Evolutionary conservation across 2,888 invertebrate species (phyloP).

Genomic region (Actias luna): DNA sequence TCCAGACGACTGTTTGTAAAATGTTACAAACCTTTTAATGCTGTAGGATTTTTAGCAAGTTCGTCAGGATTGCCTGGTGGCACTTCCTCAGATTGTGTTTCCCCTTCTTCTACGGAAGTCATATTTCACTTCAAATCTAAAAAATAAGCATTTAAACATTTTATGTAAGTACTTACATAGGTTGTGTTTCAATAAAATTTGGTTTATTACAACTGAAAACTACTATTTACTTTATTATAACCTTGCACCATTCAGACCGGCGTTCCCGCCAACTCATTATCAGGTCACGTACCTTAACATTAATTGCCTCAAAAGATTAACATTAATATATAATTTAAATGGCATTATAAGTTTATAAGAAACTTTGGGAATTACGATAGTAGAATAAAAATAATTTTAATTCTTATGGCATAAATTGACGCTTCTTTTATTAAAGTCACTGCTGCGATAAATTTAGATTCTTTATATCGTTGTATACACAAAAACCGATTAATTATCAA

Average conservation of each 20-base stretch:
- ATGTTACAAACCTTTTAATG: conserved; percentile 79
- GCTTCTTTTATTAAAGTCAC: conserved; percentile 38
- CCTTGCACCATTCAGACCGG: conserved; percentile 35
- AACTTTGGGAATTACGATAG: not conserved
- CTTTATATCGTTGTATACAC: conserved; percentile 17
- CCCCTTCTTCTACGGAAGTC: conserved; percentile 69
- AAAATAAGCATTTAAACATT: not conserved
- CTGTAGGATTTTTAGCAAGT: conserved; percentile 83
- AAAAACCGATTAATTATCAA: not conserved
- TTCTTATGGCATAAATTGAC: conserved; percentile 33
- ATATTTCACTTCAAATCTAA: conserved; percentile 38
- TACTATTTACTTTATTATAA: conserved; percentile 23
- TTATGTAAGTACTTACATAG: not conserved
- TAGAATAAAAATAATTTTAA: conserved; percentile 3
- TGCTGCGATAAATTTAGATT: conserved; percentile 34
- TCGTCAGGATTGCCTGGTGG: conserved; percentile 81
- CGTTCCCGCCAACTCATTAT: conserved; percentile 55
- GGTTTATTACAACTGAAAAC: not conserved
- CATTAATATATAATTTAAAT: not conserved
- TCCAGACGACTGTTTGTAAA: not conserved
- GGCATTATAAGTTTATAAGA: not conserved
- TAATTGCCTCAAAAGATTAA: not conserved
- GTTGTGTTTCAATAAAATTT: not conserved
- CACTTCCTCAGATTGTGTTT: conserved; percentile 58
- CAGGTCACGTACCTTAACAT: conserved; percentile 1